Conservation (phyloP, 2,888 invertebrate genomes). For the Plemyria rubiginata region DNA sequence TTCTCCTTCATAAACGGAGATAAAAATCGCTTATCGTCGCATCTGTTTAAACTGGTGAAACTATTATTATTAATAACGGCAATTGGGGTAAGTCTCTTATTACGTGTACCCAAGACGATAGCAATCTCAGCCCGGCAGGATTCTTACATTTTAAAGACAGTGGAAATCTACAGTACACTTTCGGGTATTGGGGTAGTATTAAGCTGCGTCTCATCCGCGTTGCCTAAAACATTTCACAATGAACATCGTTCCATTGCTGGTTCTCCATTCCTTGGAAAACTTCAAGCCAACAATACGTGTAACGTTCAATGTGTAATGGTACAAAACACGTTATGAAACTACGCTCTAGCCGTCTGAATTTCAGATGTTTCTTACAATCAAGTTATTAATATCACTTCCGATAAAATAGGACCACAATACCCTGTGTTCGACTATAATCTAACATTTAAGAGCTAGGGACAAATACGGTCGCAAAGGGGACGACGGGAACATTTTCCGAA, state of each 20-base stretch:
- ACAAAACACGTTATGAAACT: not conserved
- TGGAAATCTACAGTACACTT: conserved; percentile 72
- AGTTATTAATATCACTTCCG: conserved; percentile 73
- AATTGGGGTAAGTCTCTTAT: not conserved
- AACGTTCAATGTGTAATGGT: conserved; percentile 4
- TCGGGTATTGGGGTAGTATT: conserved; percentile 84
- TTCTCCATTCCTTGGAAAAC: not conserved
- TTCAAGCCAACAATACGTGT: not conserved
- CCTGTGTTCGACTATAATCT: conserved; percentile 81
- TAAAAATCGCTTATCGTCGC: not conserved
- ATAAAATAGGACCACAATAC: conserved; percentile 84
- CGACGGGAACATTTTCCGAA: conserved; percentile 55
- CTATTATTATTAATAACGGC: conserved; percentile 14
- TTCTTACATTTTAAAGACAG: conserved; percentile 68
- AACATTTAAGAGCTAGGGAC: conserved; percentile 82
- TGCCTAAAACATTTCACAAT: conserved; percentile 7
- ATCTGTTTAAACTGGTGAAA: not conserved
- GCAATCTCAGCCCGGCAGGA: conserved; percentile 55
- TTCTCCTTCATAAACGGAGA: not conserved
- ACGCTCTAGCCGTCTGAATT: conserved; percentile 52
- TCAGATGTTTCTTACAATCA: conserved; percentile 71
- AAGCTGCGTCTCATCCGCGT: conserved; percentile 41
- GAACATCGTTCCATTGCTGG: not conserved
- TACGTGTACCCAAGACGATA: conserved; percentile 2
- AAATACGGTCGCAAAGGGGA: conserved; percentile 79